Evolutionary conservation across 2,888 invertebrate genomes (phyloP), one percentile per base, ranked within the genome.

Genomic region (Drosophila tripunctata): DNA sequence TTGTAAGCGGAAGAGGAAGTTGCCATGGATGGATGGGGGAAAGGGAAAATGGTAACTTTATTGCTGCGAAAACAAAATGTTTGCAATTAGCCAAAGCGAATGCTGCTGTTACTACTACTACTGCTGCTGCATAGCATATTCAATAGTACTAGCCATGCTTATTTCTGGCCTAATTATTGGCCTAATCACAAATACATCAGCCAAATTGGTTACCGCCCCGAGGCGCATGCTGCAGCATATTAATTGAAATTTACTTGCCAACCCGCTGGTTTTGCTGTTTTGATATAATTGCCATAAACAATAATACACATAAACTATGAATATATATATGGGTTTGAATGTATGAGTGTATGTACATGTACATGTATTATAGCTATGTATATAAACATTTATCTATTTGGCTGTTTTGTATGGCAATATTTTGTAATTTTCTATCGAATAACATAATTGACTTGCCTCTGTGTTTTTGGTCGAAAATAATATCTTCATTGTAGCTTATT

Each of bases 161-260:
- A 38, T 67, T 73, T 48, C 40, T 68, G 52, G 44, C 40, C 69
- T 44, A 74, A 71, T 74, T 71, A 74, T 68, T 48, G 45, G 33
- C 54, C 52, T 52, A 62, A 62, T 55, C 57, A 36, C 45, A 64
- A 58, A 63, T 69, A 72, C 51, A 72, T 69, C 75, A 69, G 30
- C 35, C 21, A 35, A 69, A 75, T 75, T 63, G 69, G 56, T 52
- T 62, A 56, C 56, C 35, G 50, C 55, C 40, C 40, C 40, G 14
- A 40, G 47, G 40, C 61, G 24, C 51, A 56, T 63, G 51, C 38
- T 63, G 64, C 70, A 52, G 70, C 31, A 54, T 50, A 71, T 71
- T 74, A 71, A 74, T 74, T 68, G 30, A 74, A 48, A 47, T 73
- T 55, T 43, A 19, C 30, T 30, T 12, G 14, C 55, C 17, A 14